phyloP scores from a whole-genome alignment of 2,797 vertebrate species.

The Oreortyx pictus region DNA sequence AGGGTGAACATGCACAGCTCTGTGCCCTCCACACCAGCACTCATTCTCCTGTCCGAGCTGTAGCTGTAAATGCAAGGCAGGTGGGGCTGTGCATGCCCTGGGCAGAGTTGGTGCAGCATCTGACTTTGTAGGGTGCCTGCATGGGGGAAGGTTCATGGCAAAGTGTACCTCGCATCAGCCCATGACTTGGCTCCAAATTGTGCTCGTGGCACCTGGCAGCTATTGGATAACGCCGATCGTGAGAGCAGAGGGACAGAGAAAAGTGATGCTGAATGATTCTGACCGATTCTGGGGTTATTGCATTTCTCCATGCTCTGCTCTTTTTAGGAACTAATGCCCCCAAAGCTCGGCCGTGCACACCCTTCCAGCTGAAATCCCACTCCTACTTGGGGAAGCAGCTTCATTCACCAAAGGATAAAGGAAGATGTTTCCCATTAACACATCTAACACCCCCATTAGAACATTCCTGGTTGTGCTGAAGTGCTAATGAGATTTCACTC shows the following conservation, averaged over 20 bases:
- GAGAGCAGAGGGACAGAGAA: neutral
- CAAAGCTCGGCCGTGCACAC: neutral
- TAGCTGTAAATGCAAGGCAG: neutral
- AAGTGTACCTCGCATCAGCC: accelerated
- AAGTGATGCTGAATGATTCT: neutral
- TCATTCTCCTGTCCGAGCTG: neutral
- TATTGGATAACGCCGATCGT: accelerated
- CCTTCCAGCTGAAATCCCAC: neutral
- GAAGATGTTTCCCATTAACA: conserved; percentile 58
- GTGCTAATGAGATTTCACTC: conserved; percentile 54
- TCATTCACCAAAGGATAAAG: conserved; percentile 5
- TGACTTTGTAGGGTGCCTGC: accelerated
- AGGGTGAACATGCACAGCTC: neutral
- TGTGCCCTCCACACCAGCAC: neutral
- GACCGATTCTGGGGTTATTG: neutral
- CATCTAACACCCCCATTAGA: neutral
- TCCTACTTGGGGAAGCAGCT: neutral
- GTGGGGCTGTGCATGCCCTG: too few relatives aligned
- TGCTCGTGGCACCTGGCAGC: neutral
- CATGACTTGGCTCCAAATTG: accelerated
- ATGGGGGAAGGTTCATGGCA: accelerated
- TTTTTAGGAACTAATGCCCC: neutral
- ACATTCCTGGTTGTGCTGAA: accelerated
- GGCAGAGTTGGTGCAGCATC: accelerated
- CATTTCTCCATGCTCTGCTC: neutral